Evolutionary conservation across 1,140 invertebrate species (phyloP).

Genomic region (Cheumatopsyche charites): DNA sequence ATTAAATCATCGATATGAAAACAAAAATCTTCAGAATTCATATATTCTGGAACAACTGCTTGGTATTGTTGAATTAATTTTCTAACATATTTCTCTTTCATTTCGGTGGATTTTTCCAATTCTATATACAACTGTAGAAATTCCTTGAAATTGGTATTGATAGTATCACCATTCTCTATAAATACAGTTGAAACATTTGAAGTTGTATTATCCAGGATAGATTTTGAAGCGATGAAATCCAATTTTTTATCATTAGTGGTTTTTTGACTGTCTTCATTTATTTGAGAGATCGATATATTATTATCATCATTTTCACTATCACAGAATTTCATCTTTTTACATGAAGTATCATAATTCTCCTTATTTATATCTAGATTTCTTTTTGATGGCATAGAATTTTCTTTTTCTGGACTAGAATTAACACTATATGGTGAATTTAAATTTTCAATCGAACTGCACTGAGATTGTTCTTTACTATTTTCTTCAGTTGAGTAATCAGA

Average conservation of each 20-base stretch:
- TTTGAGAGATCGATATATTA: background rate
- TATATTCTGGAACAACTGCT: slow-evolving; percentile 25
- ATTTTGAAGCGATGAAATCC: background rate
- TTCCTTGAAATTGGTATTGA: slow-evolving; percentile 29
- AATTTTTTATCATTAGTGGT: background rate
- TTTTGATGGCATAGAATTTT: background rate
- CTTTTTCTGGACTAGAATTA: slow-evolving; percentile 10
- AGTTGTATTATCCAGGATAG: background rate
- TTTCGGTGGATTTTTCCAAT: slow-evolving; percentile 40
- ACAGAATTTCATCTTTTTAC: background rate
- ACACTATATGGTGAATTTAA: background rate
- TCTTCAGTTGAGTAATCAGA: too few species aligned
- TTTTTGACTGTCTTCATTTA: background rate
- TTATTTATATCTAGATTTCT: background rate
- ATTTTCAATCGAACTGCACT: background rate
- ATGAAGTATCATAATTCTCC: background rate
- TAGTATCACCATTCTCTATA: background rate
- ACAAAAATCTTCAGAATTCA: slow-evolving; percentile 38
- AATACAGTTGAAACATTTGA: background rate
- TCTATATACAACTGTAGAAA: slow-evolving; percentile 41
- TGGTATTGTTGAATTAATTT: slow-evolving; percentile 41
- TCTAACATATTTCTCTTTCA: slow-evolving; percentile 41
- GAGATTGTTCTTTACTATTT: background rate
- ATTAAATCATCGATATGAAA: slow-evolving; percentile 36
- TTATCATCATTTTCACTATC: background rate